These are phyloP conservation scores for Drosophila nannoptera DNA, from an alignment of 1,140 invertebrate species.

Conservation along the genomic window DNA sequence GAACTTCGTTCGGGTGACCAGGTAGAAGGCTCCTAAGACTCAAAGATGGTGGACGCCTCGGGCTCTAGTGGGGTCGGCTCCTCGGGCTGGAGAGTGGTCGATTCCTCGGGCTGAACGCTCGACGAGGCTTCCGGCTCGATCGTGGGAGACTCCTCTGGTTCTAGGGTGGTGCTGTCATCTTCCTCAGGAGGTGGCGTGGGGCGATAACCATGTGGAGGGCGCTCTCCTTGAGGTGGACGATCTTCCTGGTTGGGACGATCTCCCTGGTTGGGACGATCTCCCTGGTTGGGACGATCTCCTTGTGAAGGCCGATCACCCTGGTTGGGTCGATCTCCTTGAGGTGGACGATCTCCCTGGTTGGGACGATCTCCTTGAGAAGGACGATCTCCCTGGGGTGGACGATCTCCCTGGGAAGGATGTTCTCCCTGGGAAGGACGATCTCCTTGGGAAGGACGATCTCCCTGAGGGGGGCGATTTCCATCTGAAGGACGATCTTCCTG, in stretches of 20 bases:
- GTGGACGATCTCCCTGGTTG: conserved; percentile 11
- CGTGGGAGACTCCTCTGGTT: conserved; percentile 29
- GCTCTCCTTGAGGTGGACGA: background rate
- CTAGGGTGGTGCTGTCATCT: conserved; percentile 16
- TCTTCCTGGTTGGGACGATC: background rate
- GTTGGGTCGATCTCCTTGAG: background rate
- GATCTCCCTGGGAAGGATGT: too few species aligned
- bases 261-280: background rate
- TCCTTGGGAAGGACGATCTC: too few species aligned
- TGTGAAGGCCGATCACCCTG: too few species aligned
- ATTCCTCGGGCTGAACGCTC: too few species aligned
- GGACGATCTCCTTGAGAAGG: conserved; percentile 25
- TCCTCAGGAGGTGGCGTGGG: conserved; percentile 11
- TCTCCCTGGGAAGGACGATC: too few species aligned
- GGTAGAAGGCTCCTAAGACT: conserved; percentile 13
- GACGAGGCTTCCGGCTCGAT: conserved; percentile 14
- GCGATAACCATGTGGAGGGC: background rate
- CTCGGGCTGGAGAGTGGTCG: conserved; percentile 21
- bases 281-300: too few species aligned
- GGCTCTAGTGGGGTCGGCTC: conserved; percentile 19
- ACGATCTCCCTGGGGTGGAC: too few species aligned
- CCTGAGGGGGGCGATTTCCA: too few species aligned
- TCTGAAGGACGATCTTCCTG: too few species aligned
- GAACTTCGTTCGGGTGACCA: conserved; percentile 2
- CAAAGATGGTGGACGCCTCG: background rate